Percentiles rank a stretch among this genome's conserved stretches.
Evolutionary conservation across 1,140 invertebrate species (phyloP).

Genomic region (Oncopodura yosiiana): DNA sequence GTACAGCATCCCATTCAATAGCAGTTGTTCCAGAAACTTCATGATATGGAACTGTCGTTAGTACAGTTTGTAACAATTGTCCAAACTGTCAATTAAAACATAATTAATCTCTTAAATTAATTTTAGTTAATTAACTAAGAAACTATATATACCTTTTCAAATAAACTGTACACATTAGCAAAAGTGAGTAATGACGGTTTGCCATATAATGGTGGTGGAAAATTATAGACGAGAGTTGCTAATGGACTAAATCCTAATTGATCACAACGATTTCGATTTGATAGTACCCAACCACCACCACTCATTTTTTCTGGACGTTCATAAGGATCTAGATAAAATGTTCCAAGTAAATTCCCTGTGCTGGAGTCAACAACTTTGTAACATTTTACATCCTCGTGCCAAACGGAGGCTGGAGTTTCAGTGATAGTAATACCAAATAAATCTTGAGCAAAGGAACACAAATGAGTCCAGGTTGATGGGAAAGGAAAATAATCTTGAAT

Average conservation of each 20-base stretch:
- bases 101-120: not conserved
- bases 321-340: constrained; percentile 76
- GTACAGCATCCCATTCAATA: constrained; percentile 82
- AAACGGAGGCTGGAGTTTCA: constrained; percentile 53
- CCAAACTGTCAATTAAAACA: constrained; percentile 56
- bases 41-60: constrained; percentile 67
- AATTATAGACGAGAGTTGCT: constrained; percentile 71
- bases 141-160: constrained; percentile 52
- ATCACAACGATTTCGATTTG: constrained; percentile 52
- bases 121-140: not conserved
- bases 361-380: constrained; percentile 70
- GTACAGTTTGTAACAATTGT: constrained; percentile 64
- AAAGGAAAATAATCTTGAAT: constrained; percentile 75
- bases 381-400: constrained; percentile 77
- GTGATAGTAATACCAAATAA: constrained; percentile 76
- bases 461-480: constrained; percentile 58
- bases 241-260: constrained; percentile 50
- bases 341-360: constrained; percentile 54
- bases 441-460: constrained; percentile 62
- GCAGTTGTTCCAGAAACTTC: constrained; percentile 73
- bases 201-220: constrained; percentile 49
- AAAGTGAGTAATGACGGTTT: constrained; percentile 63
- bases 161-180: constrained; percentile 62
- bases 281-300: constrained; percentile 56
- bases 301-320: constrained; percentile 44